Base-by-base conservation (phyloP, 1,140 invertebrate genomes). In the Brachionus calyciflorus region DNA sequence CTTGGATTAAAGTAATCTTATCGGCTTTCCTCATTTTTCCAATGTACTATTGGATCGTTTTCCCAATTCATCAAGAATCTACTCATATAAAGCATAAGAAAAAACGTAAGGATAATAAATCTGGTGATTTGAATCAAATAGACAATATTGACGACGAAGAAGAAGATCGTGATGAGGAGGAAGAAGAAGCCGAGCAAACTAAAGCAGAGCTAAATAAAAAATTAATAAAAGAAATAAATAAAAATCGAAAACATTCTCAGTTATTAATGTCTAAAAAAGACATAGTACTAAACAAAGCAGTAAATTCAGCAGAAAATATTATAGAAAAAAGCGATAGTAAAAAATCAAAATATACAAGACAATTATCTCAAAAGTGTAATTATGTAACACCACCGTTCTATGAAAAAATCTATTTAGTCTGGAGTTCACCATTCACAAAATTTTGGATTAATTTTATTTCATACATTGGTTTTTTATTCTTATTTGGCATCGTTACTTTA, bases 11-110 rank as follows among this genome's bases (percentile, higher is more conserved):
- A 80, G 84, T 86, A 19, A 79, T 83, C 14, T 73, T 82, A 1
- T 83, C 83, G 78, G 83, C 82, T 4, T 83, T 84, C 76, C 65
- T 86, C 6, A 79, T 86, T 14, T 82, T 86, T 76, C 85, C 85
- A 5, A 86, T 86, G 82, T 86, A 83, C 70, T 78, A 84, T 3
- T 87, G 85, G 85, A 82, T 86, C 24, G 77, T 78, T 7, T 85
- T 85, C 75, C 78, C 55, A 24, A 65, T 78, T 14, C 30, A 24
- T n/a, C 44, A 21, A 17, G 48, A 57, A 46, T 33, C 41, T 46
- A 14, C 26, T 6, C 30, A 21, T 17, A n/a, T 55, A 30, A 44
- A 41, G n/a, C 3, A 10, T 4, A 49, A 55, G 33, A 73, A 73
- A 41, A 73, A 73, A 24, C 6, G 17, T 3, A 33, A 28, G 14